phyloP scores from a whole-genome alignment of 2,888 invertebrate species.

The Cybosia mesomella region DNA sequence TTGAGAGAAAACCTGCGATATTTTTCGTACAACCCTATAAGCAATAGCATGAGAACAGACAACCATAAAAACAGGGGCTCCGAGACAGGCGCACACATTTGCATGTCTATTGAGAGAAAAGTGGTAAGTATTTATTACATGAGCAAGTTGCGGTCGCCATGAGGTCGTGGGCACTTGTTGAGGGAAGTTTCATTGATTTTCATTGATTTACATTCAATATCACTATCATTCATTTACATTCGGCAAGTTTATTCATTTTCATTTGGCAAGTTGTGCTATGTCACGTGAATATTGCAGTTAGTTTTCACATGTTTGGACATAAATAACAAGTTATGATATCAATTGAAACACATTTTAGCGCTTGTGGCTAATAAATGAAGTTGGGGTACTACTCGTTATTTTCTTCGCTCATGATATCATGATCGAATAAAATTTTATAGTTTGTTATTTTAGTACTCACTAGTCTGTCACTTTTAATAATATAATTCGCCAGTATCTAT shows the following conservation, averaged over 20 bases:
- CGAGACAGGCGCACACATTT: constrained; percentile 47
- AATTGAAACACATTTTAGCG: neutral
- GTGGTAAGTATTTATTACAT: constrained; percentile 42
- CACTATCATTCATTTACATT: neutral
- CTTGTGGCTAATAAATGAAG: neutral
- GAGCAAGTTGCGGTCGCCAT: constrained; percentile 35
- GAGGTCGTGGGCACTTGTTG: constrained; percentile 45
- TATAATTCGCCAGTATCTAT: no score
- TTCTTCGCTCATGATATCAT: neutral
- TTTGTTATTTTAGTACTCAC: no score
- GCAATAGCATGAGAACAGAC: constrained; percentile 47
- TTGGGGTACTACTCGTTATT: neutral
- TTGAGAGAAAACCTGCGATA: neutral
- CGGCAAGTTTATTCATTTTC: neutral
- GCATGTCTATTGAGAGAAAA: constrained; percentile 47
- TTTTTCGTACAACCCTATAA: constrained; percentile 22
- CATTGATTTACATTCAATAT: constrained; percentile 25
- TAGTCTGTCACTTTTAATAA: no score
- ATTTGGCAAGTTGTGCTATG: no score
- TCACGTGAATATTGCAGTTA: neutral
- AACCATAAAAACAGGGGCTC: constrained; percentile 53
- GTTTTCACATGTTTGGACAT: neutral
- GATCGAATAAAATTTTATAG: no score
- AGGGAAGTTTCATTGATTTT: constrained; percentile 33
- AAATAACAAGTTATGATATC: neutral